A percentile compares a stretch with the other conserved stretches of the same genome.
Evolutionary conservation across 2,113 vertebrate species (phyloP).

Genomic region (Mustelus asterias): DNA sequence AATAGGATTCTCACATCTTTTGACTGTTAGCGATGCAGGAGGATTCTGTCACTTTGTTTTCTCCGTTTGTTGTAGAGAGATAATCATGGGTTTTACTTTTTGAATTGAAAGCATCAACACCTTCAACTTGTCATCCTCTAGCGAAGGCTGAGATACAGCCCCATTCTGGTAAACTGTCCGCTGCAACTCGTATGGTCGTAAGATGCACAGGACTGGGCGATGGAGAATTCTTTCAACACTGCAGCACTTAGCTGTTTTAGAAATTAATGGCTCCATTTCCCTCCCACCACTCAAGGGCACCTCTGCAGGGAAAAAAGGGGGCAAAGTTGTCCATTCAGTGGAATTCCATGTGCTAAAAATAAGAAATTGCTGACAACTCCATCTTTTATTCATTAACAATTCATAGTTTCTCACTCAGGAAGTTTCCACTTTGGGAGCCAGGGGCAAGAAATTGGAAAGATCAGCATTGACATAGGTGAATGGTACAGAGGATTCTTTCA

Average conservation of each 20-base stretch:
- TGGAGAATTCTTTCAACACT: not conserved
- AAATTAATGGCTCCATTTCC: not conserved
- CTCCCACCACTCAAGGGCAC: not conserved
- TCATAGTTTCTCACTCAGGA: not conserved
- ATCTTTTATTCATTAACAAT: not conserved
- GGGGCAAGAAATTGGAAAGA: not conserved
- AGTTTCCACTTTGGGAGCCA: not conserved
- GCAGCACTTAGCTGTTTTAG: not conserved
- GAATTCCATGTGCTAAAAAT: not conserved
- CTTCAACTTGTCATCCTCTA: not conserved
- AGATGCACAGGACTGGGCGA: not conserved
- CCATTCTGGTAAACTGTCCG: not conserved
- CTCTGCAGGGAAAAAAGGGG: not conserved
- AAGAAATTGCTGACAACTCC: not conserved
- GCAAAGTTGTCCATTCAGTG: not conserved
- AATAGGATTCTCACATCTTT: not conserved
- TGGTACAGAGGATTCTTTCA: not conserved
- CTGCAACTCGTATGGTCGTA: not conserved
- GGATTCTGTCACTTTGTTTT: not conserved
- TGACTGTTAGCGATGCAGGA: not conserved
- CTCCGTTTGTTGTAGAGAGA: too few species aligned
- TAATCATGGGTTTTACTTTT: not conserved
- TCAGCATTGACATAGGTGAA: not conserved
- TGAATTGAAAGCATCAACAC: not conserved
- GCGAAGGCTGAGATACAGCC: not conserved